Evolutionary conservation across 2,113 vertebrate genomes (phyloP), one percentile per base, ranked within the genome.

Genomic region (Lagopus leucura): DNA sequence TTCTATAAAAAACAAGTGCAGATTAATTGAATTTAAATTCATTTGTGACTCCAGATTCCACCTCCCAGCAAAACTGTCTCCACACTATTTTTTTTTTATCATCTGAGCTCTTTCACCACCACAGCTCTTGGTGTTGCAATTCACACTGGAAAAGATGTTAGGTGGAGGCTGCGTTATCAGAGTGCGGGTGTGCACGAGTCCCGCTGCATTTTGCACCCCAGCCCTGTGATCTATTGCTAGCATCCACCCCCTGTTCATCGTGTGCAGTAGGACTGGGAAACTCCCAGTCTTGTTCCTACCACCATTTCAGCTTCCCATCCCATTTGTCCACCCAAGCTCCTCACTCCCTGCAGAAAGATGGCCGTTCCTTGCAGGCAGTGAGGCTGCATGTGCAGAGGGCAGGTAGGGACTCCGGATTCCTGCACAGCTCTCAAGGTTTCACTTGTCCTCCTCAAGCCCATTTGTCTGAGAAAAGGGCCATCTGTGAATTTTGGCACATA

Each of bases 401-500:
- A 81, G 36, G 80, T 70, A 82, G 11, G 21, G 24, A 28, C 3
- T 65, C 36, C 69, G 66, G 34, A 75, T 12, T 90, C 76, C 48
- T 16, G 6, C 1, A 4, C 50, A 66, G 45, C 5, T 2, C 38
- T 80, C 22, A 83, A 63, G 71, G 43, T 48, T 40, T 93, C 42
- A n/a, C 83, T 93, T 89, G 50, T 3, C 1, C 74, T 92, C 88
- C 93, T 88, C 55, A 82, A 88, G 80, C 79, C 76, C 2, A 1
- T 8, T 45, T 50, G 63, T 70, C 86, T 91, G 91, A 95, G 91
- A 97, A 95, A 96, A 96, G 52, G 80, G 75, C 94, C 94, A 97
- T 96, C 96, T 97, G 97, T 96, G 96, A 82, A 87, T 97, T 95
- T 96, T 96, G 95, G 96, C 95, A 96, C 90, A 70, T 84, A 79